Conservation (phyloP, 2,888 invertebrate species). For the Pilophorus perplexus region DNA sequence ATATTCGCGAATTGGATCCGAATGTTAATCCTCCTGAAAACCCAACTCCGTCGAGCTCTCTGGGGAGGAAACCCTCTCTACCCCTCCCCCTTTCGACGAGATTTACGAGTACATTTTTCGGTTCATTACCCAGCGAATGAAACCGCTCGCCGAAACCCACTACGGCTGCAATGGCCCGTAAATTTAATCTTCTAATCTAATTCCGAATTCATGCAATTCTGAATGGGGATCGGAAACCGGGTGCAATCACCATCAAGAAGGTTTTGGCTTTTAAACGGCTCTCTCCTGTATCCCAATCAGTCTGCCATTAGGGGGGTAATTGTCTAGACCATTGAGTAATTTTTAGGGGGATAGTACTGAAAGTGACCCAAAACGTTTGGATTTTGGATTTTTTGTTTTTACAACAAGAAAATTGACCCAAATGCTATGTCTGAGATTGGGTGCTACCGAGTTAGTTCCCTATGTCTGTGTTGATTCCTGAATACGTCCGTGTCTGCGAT, state of each 20-base stretch:
- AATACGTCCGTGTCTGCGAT: no score
- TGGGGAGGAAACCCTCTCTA: neutral
- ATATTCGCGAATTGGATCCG: neutral
- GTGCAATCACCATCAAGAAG: neutral
- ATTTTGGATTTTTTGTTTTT: no score
- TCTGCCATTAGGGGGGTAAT: no score
- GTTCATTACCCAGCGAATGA: conserved; percentile 8
- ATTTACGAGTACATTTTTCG: conserved; percentile 4
- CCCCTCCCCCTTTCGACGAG: neutral
- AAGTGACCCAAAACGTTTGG: no score
- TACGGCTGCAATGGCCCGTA: neutral
- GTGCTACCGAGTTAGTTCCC: no score
- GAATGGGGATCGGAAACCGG: neutral
- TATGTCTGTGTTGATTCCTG: no score
- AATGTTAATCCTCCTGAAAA: conserved; percentile 5
- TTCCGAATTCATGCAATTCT: conserved; percentile 12
- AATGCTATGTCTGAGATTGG: no score
- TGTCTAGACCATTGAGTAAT: no score
- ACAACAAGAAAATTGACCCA: no score
- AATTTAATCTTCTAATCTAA: conserved; percentile 15
- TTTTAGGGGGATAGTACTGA: no score
- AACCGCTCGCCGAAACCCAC: neutral
- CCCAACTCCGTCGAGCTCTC: neutral
- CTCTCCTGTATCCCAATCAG: no score
- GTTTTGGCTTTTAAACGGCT: no score